These are phyloP conservation scores for Amphiprion percula DNA, from an alignment of 2,113 vertebrate species.

Conservation along the genomic window DNA sequence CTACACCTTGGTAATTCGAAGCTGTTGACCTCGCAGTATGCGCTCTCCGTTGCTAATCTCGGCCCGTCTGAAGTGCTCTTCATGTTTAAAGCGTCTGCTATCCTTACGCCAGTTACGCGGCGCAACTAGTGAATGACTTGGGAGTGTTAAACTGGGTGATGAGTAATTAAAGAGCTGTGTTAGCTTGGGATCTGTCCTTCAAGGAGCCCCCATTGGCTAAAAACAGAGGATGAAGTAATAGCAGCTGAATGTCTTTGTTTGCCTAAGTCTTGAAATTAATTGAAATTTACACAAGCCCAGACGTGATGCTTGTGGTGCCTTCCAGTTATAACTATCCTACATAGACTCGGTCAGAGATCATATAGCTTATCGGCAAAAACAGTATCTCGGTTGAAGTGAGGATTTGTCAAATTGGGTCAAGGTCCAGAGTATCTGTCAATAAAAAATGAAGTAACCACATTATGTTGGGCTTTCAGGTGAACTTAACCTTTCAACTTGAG, in stretches of 20 bases:
- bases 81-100: neutral
- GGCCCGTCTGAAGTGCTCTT: slow-evolving; percentile 19
- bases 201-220: neutral
- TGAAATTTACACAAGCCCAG: neutral
- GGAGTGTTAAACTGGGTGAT: slow-evolving; percentile 11
- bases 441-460: neutral
- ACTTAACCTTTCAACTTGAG: no score
- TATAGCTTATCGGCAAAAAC: slow-evolving; percentile 29
- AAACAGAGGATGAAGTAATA: neutral
- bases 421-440: neutral
- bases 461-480: no score
- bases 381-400: neutral
- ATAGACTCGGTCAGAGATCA: neutral
- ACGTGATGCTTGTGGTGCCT: no score
- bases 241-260: neutral
- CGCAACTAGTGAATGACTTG: slow-evolving; percentile 1
- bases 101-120: slow-evolving; percentile 5
- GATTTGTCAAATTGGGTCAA: slow-evolving; percentile 37
- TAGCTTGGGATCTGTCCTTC: neutral
- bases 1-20: slow-evolving; percentile 59
- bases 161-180: neutral
- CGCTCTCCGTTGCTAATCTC: slow-evolving; percentile 55
- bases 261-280: no score
- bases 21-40: slow-evolving; percentile 36
- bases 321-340: neutral